phyloP scores from a whole-genome alignment of 2,888 invertebrate species.

The Drosophila quinaria region DNA sequence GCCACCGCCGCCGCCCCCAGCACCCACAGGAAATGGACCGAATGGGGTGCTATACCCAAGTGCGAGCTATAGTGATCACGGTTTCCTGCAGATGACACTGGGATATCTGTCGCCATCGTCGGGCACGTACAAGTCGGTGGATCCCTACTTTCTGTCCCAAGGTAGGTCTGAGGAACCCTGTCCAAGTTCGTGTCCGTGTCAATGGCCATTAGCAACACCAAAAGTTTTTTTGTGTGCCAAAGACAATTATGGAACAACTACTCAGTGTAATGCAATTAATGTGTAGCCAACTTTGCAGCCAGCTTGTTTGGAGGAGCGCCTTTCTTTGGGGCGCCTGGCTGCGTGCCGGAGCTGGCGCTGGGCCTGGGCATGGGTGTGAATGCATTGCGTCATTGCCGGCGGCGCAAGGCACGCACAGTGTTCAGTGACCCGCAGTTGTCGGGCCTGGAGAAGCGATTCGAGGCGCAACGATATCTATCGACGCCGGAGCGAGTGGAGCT shows the following conservation, averaged over 20 bases:
- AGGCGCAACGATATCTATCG: constrained; percentile 95
- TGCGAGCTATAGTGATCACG: constrained; percentile 86
- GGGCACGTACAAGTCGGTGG: constrained; percentile 90
- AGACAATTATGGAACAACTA: constrained; percentile 42
- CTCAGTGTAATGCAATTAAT: constrained; percentile 64
- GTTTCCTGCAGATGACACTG: constrained; percentile 90
- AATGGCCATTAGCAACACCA: constrained; percentile 74
- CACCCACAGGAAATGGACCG: constrained; percentile 48
- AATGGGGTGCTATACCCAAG: constrained; percentile 84
- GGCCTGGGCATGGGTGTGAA: constrained; percentile 86
- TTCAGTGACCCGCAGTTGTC: constrained; percentile 93
- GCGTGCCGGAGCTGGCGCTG: constrained; percentile 85
- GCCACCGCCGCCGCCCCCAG: constrained; percentile 48
- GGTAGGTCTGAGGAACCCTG: constrained; percentile 85
- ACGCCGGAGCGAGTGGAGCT: constrained; percentile 98
- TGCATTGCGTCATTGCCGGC: constrained; percentile 96
- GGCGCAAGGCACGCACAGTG: constrained; percentile 98
- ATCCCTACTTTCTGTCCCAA: constrained; percentile 91
- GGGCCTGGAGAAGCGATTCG: constrained; percentile 97
- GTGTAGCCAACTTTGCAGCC: constrained; percentile 57
- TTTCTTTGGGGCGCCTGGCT: constrained; percentile 84
- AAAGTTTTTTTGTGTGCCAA: constrained; percentile 57
- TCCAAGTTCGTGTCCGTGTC: constrained; percentile 14
- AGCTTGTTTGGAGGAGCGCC: constrained; percentile 85
- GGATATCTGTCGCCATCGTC: constrained; percentile 88